These are phyloP conservation scores for Scaptomyza tumidula DNA, from an alignment of 2,888 invertebrate species.

Conservation along the genomic window DNA sequence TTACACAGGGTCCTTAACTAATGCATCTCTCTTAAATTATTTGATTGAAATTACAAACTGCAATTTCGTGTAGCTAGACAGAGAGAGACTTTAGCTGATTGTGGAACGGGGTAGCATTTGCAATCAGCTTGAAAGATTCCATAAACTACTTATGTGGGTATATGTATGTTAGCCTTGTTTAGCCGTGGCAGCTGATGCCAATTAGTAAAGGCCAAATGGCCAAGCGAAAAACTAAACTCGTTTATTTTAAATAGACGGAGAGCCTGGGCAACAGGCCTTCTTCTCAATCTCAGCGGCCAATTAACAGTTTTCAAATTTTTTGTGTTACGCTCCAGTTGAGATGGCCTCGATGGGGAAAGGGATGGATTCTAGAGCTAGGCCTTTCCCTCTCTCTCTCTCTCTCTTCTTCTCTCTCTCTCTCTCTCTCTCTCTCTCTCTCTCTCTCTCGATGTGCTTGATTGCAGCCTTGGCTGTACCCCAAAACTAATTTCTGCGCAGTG, in stretches of 20 bases:
- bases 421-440: not conserved
- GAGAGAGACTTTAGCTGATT: slow-evolving; percentile 6
- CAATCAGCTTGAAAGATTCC: not conserved
- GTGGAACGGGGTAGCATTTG: slow-evolving; percentile 7
- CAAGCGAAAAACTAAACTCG: slow-evolving; percentile 28
- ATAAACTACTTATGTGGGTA: not conserved
- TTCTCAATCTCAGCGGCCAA: slow-evolving; percentile 63
- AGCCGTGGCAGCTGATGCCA: slow-evolving; percentile 33
- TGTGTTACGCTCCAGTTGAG: slow-evolving; percentile 14
- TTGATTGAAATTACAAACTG: slow-evolving; percentile 48
- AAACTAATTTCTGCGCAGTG: slow-evolving; percentile 72
- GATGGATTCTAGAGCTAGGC: slow-evolving; percentile 5
- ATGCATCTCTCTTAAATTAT: slow-evolving; percentile 66
- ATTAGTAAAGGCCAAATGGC: slow-evolving; percentile 45
- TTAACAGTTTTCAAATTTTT: slow-evolving; percentile 71
- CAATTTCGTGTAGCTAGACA: slow-evolving; percentile 8
- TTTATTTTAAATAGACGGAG: slow-evolving; percentile 6
- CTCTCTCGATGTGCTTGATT: not conserved
- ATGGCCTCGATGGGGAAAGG: not conserved
- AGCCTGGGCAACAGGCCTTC: slow-evolving; percentile 7
- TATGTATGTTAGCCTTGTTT: slow-evolving; percentile 1
- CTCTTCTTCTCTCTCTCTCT: not conserved
- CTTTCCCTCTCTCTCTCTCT: not conserved
- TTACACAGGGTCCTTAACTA: slow-evolving; percentile 23
- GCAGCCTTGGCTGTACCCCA: slow-evolving; percentile 52